Percentiles rank a stretch among this genome's conserved stretches.
These are phyloP conservation scores for Lepidochrysops patricia DNA, from an alignment of 2,888 invertebrate species.

Conservation along the genomic window DNA sequence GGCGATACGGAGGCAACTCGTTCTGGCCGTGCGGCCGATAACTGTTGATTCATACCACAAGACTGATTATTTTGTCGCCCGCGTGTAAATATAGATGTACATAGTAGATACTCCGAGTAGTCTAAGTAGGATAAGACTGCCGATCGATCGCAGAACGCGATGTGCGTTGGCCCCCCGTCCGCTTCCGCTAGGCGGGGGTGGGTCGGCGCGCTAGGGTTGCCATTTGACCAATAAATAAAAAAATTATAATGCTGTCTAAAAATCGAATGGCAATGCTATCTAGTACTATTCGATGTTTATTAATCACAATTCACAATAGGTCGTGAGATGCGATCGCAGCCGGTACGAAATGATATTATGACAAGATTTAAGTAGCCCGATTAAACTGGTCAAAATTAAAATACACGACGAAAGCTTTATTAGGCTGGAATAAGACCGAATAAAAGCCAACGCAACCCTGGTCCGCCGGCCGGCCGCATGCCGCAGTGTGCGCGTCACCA, in stretches of 20 bases:
- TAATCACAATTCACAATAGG: too few relatives aligned
- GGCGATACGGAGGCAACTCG: slow-evolving; percentile 54
- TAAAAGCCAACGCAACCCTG: not conserved
- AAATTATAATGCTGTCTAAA: too few relatives aligned
- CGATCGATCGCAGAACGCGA: slow-evolving; percentile 35
- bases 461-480: not conserved
- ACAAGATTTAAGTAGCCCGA: too few relatives aligned
- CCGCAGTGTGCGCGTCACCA: slow-evolving; percentile 31
- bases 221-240: slow-evolving; percentile 22
- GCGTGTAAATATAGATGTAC: slow-evolving; percentile 1
- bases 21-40: slow-evolving; percentile 69
- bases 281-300: too few relatives aligned
- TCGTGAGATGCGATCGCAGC: too few relatives aligned
- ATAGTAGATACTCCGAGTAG: slow-evolving; percentile 41
- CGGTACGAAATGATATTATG: too few relatives aligned
- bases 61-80: slow-evolving; percentile 49
- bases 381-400: too few relatives aligned
- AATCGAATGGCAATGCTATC: too few relatives aligned
- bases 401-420: too few relatives aligned
- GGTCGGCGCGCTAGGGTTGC: slow-evolving; percentile 28
- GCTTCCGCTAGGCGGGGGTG: slow-evolving; percentile 31
- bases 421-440: not conserved
- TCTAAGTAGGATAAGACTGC: slow-evolving; percentile 56
- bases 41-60: slow-evolving; percentile 57
- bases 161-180: slow-evolving; percentile 31